Evolutionary conservation across 1,140 invertebrate genomes (phyloP), one percentile per base, ranked within the genome.

Genomic region (Cydia fagiglandana): DNA sequence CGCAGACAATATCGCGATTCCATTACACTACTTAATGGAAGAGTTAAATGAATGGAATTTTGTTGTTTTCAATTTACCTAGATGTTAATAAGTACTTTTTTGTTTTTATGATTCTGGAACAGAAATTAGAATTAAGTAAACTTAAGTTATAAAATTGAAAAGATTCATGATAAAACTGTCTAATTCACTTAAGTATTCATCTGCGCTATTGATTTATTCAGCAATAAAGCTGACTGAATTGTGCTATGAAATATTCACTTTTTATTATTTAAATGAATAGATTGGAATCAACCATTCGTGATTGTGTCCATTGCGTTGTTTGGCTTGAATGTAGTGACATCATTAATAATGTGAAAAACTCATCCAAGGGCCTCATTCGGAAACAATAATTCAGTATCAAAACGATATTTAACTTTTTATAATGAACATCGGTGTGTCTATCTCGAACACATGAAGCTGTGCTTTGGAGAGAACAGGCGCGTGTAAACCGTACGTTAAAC

Each of bases 301-400:
- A 85, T 86, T 82, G 83, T 82, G 77, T 73, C 77, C 79, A 76
- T 74, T 80, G 78, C 78, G 83, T 84, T 88, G 82, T 88, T 88
- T 84, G 86, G 77, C 79, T 81, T 83, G 77, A 85, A 86, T 87
- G 83, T 81, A 83, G 81, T 83, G 84, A 86, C 82, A 90, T 89
- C 83, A 88, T 89, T 84, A 89, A 90, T 89, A 70, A 90, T 84
- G 83, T 88, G 83, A 87, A 91, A 87, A 89, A 89, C 84, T 88
- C 87, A 86, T 88, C 86, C 84, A 70, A 75, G 80, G 82, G 77
- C 77, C 68, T n/a, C n/a, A 61, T 56, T 20, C 53, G 15, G 53
- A 56, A n/a, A 20, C n/a, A 13, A 41, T 1, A 56, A 56, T 56
- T 7, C 4, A 13, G 53, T 56, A 56, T 5, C 53, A 56, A 17